Percentiles rank a stretch among this genome's conserved stretches.
These are phyloP conservation scores for Itoplectis maculator DNA, from an alignment of 2,888 invertebrate genomes.

Conservation along the genomic window DNA sequence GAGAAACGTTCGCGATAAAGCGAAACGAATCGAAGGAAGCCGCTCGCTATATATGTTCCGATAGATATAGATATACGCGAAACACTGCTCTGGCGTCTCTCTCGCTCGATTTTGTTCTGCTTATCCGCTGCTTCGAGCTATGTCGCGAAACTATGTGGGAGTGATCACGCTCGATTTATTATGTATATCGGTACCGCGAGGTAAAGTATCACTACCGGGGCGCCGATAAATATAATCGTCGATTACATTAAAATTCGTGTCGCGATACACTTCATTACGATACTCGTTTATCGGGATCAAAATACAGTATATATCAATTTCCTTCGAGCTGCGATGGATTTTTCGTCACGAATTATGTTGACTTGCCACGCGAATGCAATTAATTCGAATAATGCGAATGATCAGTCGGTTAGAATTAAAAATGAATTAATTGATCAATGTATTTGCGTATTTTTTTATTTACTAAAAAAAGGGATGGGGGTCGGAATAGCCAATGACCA, in stretches of 20 bases:
- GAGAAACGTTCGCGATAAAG: slow-evolving; percentile 68
- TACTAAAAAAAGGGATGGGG: no score
- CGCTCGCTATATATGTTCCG: slow-evolving; percentile 48
- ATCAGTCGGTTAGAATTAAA: neutral
- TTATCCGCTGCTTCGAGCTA: slow-evolving; percentile 50
- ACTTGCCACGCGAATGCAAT: neutral
- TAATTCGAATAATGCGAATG: neutral
- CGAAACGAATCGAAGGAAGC: slow-evolving; percentile 64
- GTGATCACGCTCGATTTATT: slow-evolving; percentile 59
- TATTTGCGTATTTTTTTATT: no score
- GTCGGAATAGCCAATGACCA: no score
- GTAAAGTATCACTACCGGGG: slow-evolving; percentile 21
- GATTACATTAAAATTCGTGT: slow-evolving; percentile 24
- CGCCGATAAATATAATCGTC: slow-evolving; percentile 24
- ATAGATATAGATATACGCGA: neutral
- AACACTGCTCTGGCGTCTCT: slow-evolving; percentile 16
- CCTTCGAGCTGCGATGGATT: neutral
- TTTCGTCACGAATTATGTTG: neutral
- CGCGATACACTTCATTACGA: neutral
- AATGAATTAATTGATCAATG: neutral
- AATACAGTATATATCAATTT: neutral
- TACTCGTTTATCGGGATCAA: neutral
- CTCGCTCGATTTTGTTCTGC: slow-evolving; percentile 54
- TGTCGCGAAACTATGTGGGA: slow-evolving; percentile 57
- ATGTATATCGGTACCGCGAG: slow-evolving; percentile 18